Evolutionary conservation across 2,113 vertebrate genomes (phyloP).

Genomic region (Oxyruncus cristatus): DNA sequence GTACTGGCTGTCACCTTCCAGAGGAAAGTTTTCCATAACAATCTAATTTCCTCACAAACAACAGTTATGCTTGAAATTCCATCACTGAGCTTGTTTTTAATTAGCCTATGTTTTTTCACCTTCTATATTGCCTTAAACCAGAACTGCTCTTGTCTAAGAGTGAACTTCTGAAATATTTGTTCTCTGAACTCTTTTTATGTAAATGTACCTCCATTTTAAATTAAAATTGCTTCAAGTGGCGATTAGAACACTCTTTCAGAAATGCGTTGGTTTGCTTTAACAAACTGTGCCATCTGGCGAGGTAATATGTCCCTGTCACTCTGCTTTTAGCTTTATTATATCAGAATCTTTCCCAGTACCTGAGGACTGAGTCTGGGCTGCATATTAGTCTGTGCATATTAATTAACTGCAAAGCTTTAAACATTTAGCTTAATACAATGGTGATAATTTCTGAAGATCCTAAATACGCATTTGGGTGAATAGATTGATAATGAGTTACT

Average conservation of each 20-base stretch:
- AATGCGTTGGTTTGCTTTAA: conserved; percentile 6
- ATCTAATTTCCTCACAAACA: background rate
- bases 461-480: background rate
- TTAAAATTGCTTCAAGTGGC: conserved; percentile 2
- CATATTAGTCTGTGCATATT: background rate
- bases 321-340: background rate
- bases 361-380: background rate
- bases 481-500: background rate
- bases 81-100: background rate
- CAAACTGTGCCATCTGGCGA: conserved; percentile 17
- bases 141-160: background rate
- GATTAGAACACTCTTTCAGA: conserved; percentile 13
- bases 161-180: background rate
- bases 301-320: background rate
- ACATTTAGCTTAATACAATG: background rate
- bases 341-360: background rate
- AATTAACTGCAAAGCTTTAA: background rate
- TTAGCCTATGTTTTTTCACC: background rate
- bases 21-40: background rate
- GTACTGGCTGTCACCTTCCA: background rate
- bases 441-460: background rate
- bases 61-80: background rate
- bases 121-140: background rate
- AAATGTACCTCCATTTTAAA: background rate
- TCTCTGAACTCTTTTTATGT: background rate